Conservation (phyloP, 30 jellyfish, hydroid and myxozoan species). For the Aurelia coerulea region DNA sequence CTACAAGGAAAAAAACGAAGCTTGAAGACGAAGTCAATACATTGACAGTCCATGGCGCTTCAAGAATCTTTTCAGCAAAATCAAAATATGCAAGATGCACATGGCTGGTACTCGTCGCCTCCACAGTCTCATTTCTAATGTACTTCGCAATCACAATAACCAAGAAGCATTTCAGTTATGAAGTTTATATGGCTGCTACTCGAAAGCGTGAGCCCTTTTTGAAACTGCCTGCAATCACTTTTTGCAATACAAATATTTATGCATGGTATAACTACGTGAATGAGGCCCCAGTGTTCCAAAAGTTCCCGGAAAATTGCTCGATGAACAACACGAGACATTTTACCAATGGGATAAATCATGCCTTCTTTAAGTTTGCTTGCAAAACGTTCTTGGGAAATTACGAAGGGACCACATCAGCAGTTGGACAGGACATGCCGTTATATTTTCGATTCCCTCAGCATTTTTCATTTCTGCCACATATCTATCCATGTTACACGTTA, state of each 20-base stretch:
- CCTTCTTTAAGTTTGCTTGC: not conserved
- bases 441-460: conserved; percentile 13
- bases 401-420: conserved; percentile 1
- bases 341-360: not conserved
- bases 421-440: not conserved
- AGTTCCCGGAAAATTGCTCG: conserved; percentile 40
- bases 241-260: conserved; percentile 19
- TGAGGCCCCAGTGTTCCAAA: conserved; percentile 14
- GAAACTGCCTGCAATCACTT: conserved; percentile 25
- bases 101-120: conserved; percentile 11
- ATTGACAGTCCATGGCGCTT: conserved; percentile 34
- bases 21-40: no score
- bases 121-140: not conserved
- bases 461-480: conserved; percentile 30
- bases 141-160: not conserved
- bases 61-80: conserved; percentile 12
- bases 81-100: not conserved
- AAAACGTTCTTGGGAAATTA: conserved; percentile 1
- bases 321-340: conserved; percentile 6
- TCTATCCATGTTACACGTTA: conserved; percentile 24
- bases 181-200: not conserved
- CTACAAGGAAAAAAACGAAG: no score
- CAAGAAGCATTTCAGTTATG: not conserved
- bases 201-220: no score
- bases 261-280: not conserved